phyloP scores from a whole-genome alignment of 1,140 invertebrate species.

The Chymomyza costata region DNA sequence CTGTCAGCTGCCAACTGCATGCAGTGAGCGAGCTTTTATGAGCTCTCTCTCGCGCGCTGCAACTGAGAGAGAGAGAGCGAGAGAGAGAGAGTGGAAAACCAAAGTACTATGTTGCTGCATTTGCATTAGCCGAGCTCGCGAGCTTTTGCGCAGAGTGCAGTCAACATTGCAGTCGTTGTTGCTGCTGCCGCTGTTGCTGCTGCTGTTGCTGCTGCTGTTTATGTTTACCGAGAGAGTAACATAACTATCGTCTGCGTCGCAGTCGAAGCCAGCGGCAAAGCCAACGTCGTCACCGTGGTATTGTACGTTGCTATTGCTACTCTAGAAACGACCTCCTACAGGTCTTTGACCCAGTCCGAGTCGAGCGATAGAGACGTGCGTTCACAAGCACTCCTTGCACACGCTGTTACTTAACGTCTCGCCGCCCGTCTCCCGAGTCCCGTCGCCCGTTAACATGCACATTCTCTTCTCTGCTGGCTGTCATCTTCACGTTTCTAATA shows the following conservation, averaged over 20 bases:
- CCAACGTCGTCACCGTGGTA: slow-evolving; percentile 48
- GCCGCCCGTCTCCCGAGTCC: not conserved
- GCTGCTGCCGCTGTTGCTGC: slow-evolving; percentile 12
- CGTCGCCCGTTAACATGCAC: not conserved
- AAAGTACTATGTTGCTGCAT: no score
- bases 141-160: slow-evolving; percentile 10
- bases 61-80: no score
- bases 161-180: slow-evolving; percentile 22
- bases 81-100: no score
- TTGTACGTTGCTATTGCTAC: slow-evolving; percentile 73
- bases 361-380: slow-evolving; percentile 25
- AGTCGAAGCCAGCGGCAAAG: slow-evolving; percentile 32
- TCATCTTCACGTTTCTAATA: not conserved
- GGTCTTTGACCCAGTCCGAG: slow-evolving; percentile 73
- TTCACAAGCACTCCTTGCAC: no score
- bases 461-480: no score
- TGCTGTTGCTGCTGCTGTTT: slow-evolving; percentile 5
- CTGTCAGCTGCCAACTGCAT: slow-evolving; percentile 19
- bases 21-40: slow-evolving; percentile 27
- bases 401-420: not conserved
- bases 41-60: slow-evolving; percentile 17
- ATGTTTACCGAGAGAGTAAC: slow-evolving; percentile 22
- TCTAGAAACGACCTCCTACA: slow-evolving; percentile 75
- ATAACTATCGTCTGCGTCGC: slow-evolving; percentile 54
- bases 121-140: no score